Evolutionary conservation across 2,888 invertebrate genomes (phyloP).

Genomic region (Philhelius pedissequus): DNA sequence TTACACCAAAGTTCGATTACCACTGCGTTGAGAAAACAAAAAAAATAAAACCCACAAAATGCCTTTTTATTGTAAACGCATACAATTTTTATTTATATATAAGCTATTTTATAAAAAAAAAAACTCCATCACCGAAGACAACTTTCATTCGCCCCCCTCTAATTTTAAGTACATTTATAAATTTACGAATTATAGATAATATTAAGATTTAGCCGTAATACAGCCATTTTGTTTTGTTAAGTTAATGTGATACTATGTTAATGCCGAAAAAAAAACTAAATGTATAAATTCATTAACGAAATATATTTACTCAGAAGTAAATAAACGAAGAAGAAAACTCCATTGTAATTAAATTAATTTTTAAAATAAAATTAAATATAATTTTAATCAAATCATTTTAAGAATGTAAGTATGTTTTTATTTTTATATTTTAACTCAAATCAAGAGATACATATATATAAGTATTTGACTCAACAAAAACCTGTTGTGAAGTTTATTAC

Average conservation of each 20-base stretch:
- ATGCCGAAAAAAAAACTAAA: constrained; percentile 49
- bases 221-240: constrained; percentile 65
- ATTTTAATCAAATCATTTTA: constrained; percentile 6
- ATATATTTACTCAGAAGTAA: constrained; percentile 16
- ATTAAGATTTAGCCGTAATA: constrained; percentile 57
- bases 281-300: constrained; percentile 55
- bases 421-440: neutral
- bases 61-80: neutral
- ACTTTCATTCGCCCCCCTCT: neutral
- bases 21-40: constrained; percentile 1
- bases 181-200: neutral
- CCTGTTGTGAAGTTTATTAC: constrained; percentile 5
- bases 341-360: constrained; percentile 38
- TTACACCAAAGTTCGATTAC: constrained; percentile 21
- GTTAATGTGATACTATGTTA: constrained; percentile 68
- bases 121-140: constrained; percentile 3
- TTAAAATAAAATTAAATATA: neutral
- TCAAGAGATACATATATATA: neutral
- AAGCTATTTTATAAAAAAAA: neutral
- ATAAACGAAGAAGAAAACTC: neutral
- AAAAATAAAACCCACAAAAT: neutral
- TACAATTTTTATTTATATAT: neutral
- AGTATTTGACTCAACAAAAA: constrained; percentile 8
- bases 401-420: neutral
- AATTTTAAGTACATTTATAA: constrained; percentile 6